Conservation (phyloP, 2,888 invertebrate genomes). For the Thymelicus lineola region DNA sequence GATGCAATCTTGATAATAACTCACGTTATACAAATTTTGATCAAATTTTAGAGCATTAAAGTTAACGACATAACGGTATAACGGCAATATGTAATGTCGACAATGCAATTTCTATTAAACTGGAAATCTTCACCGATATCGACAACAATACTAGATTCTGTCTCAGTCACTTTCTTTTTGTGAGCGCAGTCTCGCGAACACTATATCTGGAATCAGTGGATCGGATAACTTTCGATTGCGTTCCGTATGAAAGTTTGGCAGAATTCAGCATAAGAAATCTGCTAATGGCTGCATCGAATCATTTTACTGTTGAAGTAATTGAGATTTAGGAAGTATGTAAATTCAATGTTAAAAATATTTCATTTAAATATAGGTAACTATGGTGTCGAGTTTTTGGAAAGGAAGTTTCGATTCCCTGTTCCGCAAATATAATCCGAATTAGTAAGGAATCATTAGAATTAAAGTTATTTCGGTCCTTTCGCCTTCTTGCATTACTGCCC, state of each 20-base stretch:
- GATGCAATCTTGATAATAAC: no score
- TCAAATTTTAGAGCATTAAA: no score
- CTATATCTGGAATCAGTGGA: conserved; percentile 14
- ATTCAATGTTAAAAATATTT: neutral
- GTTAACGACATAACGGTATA: no score
- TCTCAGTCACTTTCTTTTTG: conserved; percentile 33
- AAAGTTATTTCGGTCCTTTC: no score
- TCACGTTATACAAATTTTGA: no score
- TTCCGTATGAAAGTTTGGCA: conserved; percentile 33
- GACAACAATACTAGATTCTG: conserved; percentile 20
- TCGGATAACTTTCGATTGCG: conserved; percentile 32
- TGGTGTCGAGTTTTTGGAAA: no score
- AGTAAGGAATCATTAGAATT: no score
- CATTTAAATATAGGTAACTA: no score
- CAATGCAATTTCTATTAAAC: neutral
- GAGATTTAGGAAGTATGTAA: conserved; percentile 4
- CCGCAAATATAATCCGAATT: no score
- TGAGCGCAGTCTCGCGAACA: conserved; percentile 21
- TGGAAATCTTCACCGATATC: conserved; percentile 1
- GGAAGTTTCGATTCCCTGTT: neutral
- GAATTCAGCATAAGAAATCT: conserved; percentile 25
- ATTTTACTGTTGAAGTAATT: conserved; percentile 11
- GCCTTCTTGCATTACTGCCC: no score
- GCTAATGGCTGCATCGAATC: neutral
- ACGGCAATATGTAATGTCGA: neutral